phyloP scores from a whole-genome alignment of 2,113 vertebrate species.

The Cervus canadensis region DNA sequence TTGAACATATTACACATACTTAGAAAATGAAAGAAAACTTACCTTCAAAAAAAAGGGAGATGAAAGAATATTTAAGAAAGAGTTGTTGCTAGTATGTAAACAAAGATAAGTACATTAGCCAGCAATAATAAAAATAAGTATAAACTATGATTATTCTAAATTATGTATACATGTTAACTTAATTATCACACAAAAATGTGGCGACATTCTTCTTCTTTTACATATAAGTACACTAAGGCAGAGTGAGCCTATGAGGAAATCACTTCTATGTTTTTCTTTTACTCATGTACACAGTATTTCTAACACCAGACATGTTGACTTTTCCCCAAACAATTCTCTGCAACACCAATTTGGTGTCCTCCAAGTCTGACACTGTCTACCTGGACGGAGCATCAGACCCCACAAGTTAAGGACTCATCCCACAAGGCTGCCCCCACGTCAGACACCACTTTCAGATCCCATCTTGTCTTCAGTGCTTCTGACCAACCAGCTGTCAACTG shows the following conservation, averaged over 20 bases:
- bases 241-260: background rate
- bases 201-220: background rate
- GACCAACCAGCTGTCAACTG: background rate
- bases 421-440: background rate
- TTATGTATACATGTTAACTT: background rate
- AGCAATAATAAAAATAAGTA: background rate
- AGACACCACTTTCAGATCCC: background rate
- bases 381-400: background rate
- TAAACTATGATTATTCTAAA: background rate
- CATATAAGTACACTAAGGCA: background rate
- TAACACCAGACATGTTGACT: background rate
- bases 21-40: constrained; percentile 9
- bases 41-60: background rate
- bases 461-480: background rate
- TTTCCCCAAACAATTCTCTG: background rate
- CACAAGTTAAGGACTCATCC: background rate
- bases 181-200: background rate
- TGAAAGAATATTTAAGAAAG: background rate
- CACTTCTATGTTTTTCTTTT: background rate
- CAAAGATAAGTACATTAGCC: background rate
- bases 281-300: background rate
- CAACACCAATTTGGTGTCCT: background rate
- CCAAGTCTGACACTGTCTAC: background rate
- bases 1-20: background rate
- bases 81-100: background rate